A percentile compares a stretch with the other conserved stretches of the same genome.
Evolutionary conservation across 2,113 vertebrate species (phyloP).

Genomic region (Corapipo altera): DNA sequence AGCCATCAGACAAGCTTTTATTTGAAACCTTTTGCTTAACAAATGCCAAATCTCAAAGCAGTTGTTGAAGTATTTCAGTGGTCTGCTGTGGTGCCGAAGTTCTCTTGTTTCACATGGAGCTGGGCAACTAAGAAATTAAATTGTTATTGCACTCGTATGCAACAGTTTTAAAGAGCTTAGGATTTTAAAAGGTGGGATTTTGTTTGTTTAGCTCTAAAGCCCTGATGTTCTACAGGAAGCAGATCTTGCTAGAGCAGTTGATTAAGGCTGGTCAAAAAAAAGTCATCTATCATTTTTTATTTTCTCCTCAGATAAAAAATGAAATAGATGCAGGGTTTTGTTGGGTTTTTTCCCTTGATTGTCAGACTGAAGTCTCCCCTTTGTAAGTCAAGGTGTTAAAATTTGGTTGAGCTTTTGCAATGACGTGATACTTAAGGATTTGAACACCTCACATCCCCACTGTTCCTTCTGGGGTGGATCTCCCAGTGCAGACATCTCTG

Average conservation of each 20-base stretch:
- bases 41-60: neutral
- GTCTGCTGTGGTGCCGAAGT: neutral
- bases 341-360: neutral
- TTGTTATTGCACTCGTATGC: neutral
- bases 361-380: neutral
- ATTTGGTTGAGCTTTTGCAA: neutral
- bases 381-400: neutral
- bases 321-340: neutral
- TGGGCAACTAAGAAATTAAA: neutral
- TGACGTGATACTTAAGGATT: neutral
- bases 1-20: neutral
- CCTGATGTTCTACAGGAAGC: neutral
- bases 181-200: neutral
- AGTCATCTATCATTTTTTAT: neutral
- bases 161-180: neutral
- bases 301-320: neutral
- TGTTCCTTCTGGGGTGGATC: neutral
- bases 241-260: neutral
- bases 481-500: neutral
- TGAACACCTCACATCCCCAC: neutral
- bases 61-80: conserved; percentile 4
- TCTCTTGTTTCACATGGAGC: neutral
- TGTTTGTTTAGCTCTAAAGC: neutral
- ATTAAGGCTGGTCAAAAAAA: conserved; percentile 40
- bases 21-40: neutral